These are phyloP conservation scores for Rhombomys opimus DNA, from an alignment of 2,113 vertebrate genomes.

Conservation along the genomic window DNA sequence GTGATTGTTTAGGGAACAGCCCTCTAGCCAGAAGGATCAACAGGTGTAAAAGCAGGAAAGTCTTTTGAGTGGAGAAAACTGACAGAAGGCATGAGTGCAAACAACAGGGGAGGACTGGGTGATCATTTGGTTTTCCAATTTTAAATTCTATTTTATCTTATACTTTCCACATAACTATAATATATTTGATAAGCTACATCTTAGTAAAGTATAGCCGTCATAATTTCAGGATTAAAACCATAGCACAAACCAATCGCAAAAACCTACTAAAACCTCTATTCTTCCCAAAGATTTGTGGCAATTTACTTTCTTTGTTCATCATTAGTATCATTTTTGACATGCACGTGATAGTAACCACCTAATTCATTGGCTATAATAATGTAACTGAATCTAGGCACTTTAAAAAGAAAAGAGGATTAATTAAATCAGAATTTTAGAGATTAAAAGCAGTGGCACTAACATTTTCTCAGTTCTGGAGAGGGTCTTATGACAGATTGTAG, in stretches of 20 bases:
- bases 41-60: neutral
- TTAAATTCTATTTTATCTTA: constrained; percentile 7
- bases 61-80: constrained; percentile 12
- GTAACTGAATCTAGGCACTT: neutral
- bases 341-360: too few relatives aligned
- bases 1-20: neutral
- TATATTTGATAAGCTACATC: neutral
- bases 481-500: neutral
- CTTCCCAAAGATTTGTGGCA: neutral
- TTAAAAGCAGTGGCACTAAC: neutral
- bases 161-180: neutral
- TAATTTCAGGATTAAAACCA: constrained; percentile 6
- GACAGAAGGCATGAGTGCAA: neutral
- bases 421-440: neutral
- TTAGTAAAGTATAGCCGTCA: constrained; percentile 7
- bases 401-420: neutral
- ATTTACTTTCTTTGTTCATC: neutral
- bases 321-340: neutral
- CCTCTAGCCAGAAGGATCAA: constrained; percentile 20
- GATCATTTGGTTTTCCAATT: neutral
- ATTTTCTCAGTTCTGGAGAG: neutral
- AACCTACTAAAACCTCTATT: neutral
- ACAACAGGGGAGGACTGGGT: neutral
- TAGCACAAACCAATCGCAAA: neutral
- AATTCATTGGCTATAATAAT: neutral